Conservation (phyloP, 2,797 vertebrate genomes). For the Labeo calbasu region DNA sequence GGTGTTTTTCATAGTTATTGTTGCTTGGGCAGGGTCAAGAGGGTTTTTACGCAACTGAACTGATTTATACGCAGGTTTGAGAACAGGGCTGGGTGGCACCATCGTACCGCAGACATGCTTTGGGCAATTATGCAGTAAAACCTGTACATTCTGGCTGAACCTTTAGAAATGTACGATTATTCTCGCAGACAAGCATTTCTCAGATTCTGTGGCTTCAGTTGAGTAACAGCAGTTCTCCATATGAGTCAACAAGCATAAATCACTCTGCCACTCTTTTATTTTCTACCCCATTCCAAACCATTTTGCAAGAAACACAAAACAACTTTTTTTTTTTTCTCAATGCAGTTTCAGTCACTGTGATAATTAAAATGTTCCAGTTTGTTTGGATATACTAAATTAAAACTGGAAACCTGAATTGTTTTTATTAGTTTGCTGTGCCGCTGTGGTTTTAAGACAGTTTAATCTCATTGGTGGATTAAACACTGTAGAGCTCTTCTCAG, state of each 20-base stretch:
- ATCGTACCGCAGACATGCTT: slow-evolving; percentile 65
- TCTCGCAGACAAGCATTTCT: slow-evolving; percentile 49
- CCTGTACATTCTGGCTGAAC: slow-evolving; percentile 77
- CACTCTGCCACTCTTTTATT: slow-evolving; percentile 18
- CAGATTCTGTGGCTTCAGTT: slow-evolving; percentile 49
- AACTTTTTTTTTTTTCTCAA: background rate
- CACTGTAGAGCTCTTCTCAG: slow-evolving; percentile 31
- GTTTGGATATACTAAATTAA: slow-evolving; percentile 12
- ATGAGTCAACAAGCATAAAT: slow-evolving; percentile 54
- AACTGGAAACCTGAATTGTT: background rate
- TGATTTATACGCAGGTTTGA: slow-evolving; percentile 70
- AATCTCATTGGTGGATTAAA: slow-evolving; percentile 4
- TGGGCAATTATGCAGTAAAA: slow-evolving; percentile 82
- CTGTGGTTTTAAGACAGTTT: background rate
- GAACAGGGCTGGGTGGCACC: slow-evolving; percentile 75
- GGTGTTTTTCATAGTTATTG: slow-evolving; percentile 33
- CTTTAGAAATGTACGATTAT: slow-evolving; percentile 59
- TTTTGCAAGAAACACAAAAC: slow-evolving; percentile 36
- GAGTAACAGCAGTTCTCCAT: slow-evolving; percentile 27
- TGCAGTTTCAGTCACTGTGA: background rate
- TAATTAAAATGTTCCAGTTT: slow-evolving; percentile 33
- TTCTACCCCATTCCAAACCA: slow-evolving; percentile 3
- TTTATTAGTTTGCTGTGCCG: slow-evolving; percentile 8
- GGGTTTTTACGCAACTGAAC: slow-evolving; percentile 11
- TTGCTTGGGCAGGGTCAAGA: slow-evolving; percentile 40